These are phyloP conservation scores for Pedetes capensis DNA, from an alignment of 2,113 vertebrate genomes.

Conservation along the genomic window DNA sequence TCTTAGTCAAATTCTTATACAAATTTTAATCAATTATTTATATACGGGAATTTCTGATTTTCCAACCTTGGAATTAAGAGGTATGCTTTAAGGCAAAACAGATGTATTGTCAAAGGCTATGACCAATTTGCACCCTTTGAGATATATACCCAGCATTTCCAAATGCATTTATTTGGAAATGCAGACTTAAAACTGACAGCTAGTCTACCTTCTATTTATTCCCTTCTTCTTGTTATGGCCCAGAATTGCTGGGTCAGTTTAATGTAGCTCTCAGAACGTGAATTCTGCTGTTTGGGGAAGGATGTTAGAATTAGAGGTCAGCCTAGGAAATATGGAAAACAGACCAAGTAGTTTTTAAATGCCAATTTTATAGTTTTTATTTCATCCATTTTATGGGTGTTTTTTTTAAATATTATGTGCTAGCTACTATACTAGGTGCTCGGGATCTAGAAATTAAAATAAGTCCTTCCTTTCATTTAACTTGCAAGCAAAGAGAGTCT, in stretches of 20 bases:
- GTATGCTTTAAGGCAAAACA: neutral
- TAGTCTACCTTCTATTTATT: neutral
- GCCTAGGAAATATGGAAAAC: neutral
- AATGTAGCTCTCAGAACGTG: neutral
- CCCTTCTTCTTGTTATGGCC: neutral
- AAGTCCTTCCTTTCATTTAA: neutral
- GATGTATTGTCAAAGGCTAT: neutral
- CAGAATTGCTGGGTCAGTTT: neutral
- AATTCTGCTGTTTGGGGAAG: neutral
- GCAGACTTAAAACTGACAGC: neutral
- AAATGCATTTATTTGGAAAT: constrained; percentile 33
- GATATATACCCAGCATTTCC: neutral
- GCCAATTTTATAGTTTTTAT: neutral
- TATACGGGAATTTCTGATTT: neutral
- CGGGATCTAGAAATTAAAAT: neutral
- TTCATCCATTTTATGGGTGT: neutral
- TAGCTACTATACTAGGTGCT: neutral
- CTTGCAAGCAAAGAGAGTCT: neutral
- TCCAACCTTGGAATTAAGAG: neutral
- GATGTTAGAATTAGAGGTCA: neutral
- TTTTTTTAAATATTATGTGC: neutral
- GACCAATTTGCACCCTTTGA: neutral
- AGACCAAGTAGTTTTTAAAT: neutral
- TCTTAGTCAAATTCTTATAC: constrained; percentile 15
- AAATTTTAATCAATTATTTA: constrained; percentile 5